Percentiles rank a stretch among this genome's conserved stretches.
Conservation (phyloP, 2,888 invertebrate genomes). For the Tachina lurida region DNA sequence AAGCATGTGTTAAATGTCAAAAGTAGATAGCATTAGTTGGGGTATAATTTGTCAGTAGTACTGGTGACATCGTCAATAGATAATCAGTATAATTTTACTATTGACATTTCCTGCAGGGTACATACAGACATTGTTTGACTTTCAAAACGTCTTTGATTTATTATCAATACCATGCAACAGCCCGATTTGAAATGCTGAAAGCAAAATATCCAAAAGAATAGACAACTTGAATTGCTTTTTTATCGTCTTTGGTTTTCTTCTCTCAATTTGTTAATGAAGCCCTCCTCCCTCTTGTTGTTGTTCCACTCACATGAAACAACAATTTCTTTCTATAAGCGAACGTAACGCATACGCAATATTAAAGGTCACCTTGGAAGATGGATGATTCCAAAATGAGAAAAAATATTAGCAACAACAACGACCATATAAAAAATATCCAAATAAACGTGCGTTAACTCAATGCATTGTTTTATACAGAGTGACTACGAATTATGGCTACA, state of each 20-base stretch:
- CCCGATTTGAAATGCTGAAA: neutral
- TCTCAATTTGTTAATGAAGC: slow-evolving; percentile 3
- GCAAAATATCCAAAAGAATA: slow-evolving; percentile 4
- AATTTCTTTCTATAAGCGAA: slow-evolving; percentile 37
- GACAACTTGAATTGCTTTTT: neutral
- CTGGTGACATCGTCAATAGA: no score
- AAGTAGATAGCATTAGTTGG: no score
- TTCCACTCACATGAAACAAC: slow-evolving; percentile 3
- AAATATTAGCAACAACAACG: slow-evolving; percentile 22
- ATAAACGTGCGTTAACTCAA: slow-evolving; percentile 49
- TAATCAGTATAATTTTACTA: no score
- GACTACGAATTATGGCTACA: neutral
- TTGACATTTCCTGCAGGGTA: no score
- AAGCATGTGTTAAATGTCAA: no score
- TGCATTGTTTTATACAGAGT: slow-evolving; percentile 16
- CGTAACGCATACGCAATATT: slow-evolving; percentile 11
- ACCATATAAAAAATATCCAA: slow-evolving; percentile 12
- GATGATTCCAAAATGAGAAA: slow-evolving; percentile 60
- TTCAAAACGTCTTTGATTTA: slow-evolving; percentile 45
- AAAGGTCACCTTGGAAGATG: slow-evolving; percentile 68
- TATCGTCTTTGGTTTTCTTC: neutral
- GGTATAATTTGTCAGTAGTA: no score
- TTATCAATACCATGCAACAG: neutral
- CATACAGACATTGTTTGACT: slow-evolving; percentile 1
- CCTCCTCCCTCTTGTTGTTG: slow-evolving; percentile 31